Evolutionary conservation across 2,797 vertebrate genomes (phyloP), one percentile per base, ranked within the genome.

Genomic region (Melanitta fusca): DNA sequence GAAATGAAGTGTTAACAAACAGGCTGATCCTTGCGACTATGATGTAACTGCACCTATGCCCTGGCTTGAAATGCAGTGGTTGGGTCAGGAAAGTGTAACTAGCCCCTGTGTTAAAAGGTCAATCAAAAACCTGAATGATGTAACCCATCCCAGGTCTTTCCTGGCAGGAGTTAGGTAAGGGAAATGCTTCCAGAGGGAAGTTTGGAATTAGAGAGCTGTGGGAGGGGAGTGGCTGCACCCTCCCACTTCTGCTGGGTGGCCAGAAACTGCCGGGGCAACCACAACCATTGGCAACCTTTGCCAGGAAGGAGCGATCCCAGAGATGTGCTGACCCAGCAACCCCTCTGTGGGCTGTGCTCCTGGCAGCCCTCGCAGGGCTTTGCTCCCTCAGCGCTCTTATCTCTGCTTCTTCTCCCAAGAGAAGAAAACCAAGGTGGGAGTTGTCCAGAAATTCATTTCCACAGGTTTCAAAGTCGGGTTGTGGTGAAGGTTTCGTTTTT

Each of bases 301-400:
- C 66, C 64, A 79, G 81, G 71, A 85, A 28, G 74, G 47, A 60
- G 30, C 1, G 3, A 47, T 88, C 24, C 13, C 36, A 69, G 43
- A 77, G 70, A 54, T 58, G 39, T 87, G 83, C 80, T 80, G 91
- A 56, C 7, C n/a, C 34, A n/a, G 61, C 32, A 51, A 24, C 17
- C 28, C 28, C 79, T 41, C 39, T 73, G 58, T 28, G 65, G 61
- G 36, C 13, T 45, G 47, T 72, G 51, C 80, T 73, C 41, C 64
- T 84, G 80, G 47, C 69, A 80, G 1, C 32, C 17, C 47, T 49
- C 0, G 0, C 75, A n/a, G 10, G 3, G 2, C 81, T 89, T 57
- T 27, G 6, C 5, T 72, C 41, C 36, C 36, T 72, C 1, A 0
- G 66, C 60, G 22, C 72, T 91, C 45, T 71, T 81, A 27, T 47